A percentile compares a stretch with the other conserved stretches of the same genome.
Evolutionary conservation across 2,888 invertebrate species (phyloP).

Genomic region (Lathronympha strigana): DNA sequence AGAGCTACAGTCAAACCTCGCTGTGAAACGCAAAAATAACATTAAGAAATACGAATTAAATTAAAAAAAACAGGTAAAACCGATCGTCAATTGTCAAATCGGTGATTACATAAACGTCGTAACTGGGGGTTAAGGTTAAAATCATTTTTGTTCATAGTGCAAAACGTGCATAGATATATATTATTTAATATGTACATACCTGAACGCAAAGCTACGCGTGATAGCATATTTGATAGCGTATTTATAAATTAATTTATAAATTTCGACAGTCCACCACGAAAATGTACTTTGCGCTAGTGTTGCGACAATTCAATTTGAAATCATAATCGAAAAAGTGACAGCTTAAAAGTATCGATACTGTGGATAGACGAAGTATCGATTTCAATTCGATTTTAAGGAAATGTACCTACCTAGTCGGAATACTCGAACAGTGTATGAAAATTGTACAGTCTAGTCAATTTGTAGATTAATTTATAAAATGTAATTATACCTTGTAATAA

Average conservation of each 20-base stretch:
- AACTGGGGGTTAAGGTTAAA: conserved; percentile 59
- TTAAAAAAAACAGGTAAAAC: conserved; percentile 32
- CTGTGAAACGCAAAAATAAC: neutral
- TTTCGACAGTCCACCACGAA: conserved; percentile 63
- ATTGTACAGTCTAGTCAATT: too few species aligned
- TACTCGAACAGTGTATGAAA: too few species aligned
- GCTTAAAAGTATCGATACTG: neutral
- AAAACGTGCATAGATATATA: conserved; percentile 29
- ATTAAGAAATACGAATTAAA: conserved; percentile 7
- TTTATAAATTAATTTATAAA: conserved; percentile 57
- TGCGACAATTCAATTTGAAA: conserved; percentile 45
- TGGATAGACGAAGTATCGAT: too few species aligned
- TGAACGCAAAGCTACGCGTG: conserved; percentile 87
- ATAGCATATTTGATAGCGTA: conserved; percentile 84
- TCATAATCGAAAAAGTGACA: neutral
- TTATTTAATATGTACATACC: conserved; percentile 74
- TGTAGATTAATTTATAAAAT: too few species aligned
- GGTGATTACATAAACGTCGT: conserved; percentile 83
- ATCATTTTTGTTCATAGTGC: conserved; percentile 46
- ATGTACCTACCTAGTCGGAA: too few species aligned
- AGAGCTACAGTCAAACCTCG: neutral
- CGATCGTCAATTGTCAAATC: conserved; percentile 59
- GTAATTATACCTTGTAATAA: neutral
- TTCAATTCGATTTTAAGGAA: too few species aligned
- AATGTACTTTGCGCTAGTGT: conserved; percentile 71